Percentiles rank a stretch among this genome's conserved stretches.
Conservation (phyloP, 1,140 invertebrate genomes). For the Drosophila arawakana region DNA sequence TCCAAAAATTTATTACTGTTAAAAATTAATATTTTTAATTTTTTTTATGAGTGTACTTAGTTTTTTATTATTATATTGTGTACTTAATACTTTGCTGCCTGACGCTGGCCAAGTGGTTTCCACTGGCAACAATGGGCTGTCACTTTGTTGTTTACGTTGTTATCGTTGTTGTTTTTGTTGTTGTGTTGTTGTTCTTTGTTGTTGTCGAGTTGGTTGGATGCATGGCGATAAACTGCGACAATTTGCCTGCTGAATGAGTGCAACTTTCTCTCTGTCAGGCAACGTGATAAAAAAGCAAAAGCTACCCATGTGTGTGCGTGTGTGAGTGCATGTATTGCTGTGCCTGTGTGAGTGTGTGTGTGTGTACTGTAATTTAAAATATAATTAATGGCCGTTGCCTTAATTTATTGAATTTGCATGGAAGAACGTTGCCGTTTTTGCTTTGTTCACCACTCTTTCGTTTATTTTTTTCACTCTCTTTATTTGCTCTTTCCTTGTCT, state of each 20-base stretch:
- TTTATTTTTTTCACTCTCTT: neutral
- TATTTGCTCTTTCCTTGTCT: neutral
- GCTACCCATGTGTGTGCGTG: constrained; percentile 1
- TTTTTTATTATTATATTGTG: constrained; percentile 43
- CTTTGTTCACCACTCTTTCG: constrained; percentile 29
- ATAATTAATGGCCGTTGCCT: constrained; percentile 80
- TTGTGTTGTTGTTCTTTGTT: constrained; percentile 17
- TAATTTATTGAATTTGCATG: constrained; percentile 82
- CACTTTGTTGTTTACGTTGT: constrained; percentile 25
- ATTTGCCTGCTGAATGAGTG: constrained; percentile 76
- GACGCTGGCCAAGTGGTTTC: constrained; percentile 65
- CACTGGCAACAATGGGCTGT: constrained; percentile 53
- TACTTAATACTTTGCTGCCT: constrained; percentile 38
- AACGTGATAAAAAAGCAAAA: constrained; percentile 35
- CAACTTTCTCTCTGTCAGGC: constrained; percentile 60
- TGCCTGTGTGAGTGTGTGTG: constrained; percentile 39
- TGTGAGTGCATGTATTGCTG: neutral
- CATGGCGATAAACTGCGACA: constrained; percentile 79
- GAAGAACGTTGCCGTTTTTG: constrained; percentile 55
- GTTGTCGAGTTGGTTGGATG: constrained; percentile 50
- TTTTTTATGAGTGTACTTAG: neutral
- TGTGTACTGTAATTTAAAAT: constrained; percentile 80
- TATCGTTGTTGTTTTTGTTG: constrained; percentile 22
- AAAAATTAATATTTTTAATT: constrained; percentile 6
- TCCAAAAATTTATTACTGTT: too few species aligned